These are phyloP conservation scores for Petrocephalus microphthalmus DNA, from an alignment of 2,113 vertebrate genomes.

Conservation along the genomic window DNA sequence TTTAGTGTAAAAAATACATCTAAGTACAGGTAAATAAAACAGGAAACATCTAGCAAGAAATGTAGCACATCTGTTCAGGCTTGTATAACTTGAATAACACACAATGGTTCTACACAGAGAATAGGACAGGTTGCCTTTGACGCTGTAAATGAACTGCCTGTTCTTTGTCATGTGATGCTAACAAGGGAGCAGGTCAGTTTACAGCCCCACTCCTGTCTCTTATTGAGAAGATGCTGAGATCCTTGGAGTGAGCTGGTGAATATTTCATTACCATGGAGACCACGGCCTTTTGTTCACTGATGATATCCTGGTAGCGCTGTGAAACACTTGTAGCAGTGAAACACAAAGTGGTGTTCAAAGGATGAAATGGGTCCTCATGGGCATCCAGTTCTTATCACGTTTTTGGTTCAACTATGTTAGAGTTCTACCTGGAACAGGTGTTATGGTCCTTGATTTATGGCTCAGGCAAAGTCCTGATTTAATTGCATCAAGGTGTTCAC, in stretches of 20 bases:
- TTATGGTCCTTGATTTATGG: neutral
- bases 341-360: neutral
- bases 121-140: neutral
- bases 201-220: conserved; percentile 8
- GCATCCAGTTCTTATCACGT: neutral
- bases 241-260: conserved; percentile 40
- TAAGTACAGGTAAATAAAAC: neutral
- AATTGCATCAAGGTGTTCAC: neutral
- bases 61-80: neutral
- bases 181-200: conserved; percentile 27
- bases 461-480: neutral
- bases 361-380: neutral
- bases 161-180: conserved; percentile 49
- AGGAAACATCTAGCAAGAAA: neutral
- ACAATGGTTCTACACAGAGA: neutral
- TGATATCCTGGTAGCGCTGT: conserved; percentile 25
- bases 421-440: neutral
- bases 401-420: neutral
- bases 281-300: conserved; percentile 45
- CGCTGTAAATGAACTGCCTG: conserved; percentile 3
- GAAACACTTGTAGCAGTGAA: neutral
- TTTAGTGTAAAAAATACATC: neutral
- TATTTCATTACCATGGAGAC: conserved; percentile 49
- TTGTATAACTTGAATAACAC: conserved; percentile 2
- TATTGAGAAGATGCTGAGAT: conserved; percentile 21